Base-by-base conservation (phyloP, 2,888 invertebrate genomes). In the Sesamia inferens region DNA sequence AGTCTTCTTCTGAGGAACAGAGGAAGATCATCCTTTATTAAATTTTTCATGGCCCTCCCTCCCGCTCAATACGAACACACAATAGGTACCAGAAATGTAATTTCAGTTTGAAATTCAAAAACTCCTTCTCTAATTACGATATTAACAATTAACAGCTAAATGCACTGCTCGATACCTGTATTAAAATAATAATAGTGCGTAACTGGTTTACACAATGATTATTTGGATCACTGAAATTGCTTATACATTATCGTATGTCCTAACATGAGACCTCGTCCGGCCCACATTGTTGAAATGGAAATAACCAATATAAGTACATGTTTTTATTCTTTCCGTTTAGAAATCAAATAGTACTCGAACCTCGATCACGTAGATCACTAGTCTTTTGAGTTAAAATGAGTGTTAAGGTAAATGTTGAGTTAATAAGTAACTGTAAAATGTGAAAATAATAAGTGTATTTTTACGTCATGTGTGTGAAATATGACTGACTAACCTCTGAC, bases 221-320 rank as follows among this genome's bases (percentile, higher is more conserved):
- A 89, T 91, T 87, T 88, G 89, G 90, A 88, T 90, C 90, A 90
- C 84, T 91, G 91, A 88, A 88, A 85, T 88, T 88, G 84, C 85
- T 87, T 84, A 86, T 88, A 79, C 79, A 79, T 66, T 74, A 69
- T 71, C 70, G 78, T 82, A 76, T 89, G 89, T 88, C 85, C 81
- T 78, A 87, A 88, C 83, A 71, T 85, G 87, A 87, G 87, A 86
- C 79, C 71, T 87, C 87, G 89, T 91, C 90, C 92, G 90, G 76
- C 91, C 88, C 80, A 88, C 88, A 90, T 91, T 85, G 82, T 87
- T 79, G 82, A 86, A 87, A 87, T 88, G 85, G 85, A 86, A 90
- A 88, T 88, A 92, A 87, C 83, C 86, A 85, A 90, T 90, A 89
- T 88, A 89, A 89, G 87, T 87, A 85, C 83, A 82, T 86, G 82